These are phyloP conservation scores for Pseudochirops cupreus DNA, from an alignment of 2,797 vertebrate species.

Conservation along the genomic window DNA sequence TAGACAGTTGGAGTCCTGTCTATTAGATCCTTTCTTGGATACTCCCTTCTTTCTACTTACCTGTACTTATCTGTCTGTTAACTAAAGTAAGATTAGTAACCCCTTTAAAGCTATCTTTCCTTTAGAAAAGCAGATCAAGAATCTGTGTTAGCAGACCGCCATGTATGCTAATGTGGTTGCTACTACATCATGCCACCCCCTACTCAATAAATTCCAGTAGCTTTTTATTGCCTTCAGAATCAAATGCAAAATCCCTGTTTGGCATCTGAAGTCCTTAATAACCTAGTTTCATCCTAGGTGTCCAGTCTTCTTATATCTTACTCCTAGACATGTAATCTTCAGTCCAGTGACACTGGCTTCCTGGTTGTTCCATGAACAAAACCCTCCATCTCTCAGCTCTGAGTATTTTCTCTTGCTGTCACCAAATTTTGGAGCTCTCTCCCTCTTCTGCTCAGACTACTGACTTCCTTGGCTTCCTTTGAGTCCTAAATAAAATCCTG, in stretches of 20 bases:
- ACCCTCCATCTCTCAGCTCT: background rate
- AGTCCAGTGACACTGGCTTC: background rate
- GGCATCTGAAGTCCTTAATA: background rate
- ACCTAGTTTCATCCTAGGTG: background rate
- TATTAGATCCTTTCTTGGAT: no score
- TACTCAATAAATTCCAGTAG: background rate
- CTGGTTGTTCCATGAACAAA: background rate
- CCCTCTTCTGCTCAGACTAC: background rate
- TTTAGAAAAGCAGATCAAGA: no score
- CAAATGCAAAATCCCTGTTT: background rate
- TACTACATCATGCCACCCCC: no score
- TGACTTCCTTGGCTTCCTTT: background rate
- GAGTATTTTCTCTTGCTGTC: background rate
- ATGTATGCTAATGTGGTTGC: no score
- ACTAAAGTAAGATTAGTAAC: no score
- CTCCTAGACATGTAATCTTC: background rate
- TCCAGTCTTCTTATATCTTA: background rate
- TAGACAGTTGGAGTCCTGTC: no score
- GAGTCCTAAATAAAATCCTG: background rate
- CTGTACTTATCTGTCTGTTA: no score
- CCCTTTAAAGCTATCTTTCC: no score
- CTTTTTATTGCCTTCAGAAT: background rate
- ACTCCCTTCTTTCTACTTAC: no score
- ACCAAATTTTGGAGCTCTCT: background rate
- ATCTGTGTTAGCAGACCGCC: no score